Evolutionary conservation across 1,140 invertebrate species (phyloP).

Genomic region (Arctopsyche grandis): DNA sequence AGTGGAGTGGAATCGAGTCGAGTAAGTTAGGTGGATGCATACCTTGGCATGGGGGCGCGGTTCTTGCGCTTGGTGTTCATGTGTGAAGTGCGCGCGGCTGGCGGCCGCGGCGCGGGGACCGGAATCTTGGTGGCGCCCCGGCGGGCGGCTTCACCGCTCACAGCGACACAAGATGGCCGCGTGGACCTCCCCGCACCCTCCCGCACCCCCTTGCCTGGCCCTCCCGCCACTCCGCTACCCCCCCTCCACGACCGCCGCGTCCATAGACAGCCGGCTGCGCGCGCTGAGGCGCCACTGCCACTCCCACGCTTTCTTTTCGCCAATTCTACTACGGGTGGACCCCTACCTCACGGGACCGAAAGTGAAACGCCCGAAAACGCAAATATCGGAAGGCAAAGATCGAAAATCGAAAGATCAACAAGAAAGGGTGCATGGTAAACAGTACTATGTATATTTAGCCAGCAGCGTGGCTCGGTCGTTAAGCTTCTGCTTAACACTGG

Average conservation of each 20-base stretch:
- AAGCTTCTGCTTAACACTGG: no score
- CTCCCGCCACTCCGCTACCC: background rate
- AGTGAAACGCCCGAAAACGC: no score
- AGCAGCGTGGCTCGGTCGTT: no score
- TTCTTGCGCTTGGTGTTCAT: conserved; percentile 29
- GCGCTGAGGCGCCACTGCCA: background rate
- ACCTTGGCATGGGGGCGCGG: conserved; percentile 35
- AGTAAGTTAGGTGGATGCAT: background rate
- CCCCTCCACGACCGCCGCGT: background rate
- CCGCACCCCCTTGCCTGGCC: background rate
- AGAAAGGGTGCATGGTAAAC: no score
- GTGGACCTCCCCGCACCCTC: conserved; percentile 13
- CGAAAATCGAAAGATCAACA: no score
- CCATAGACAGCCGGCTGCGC: background rate
- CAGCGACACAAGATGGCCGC: conserved; percentile 33
- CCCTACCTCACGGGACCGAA: no score
- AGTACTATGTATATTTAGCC: no score
- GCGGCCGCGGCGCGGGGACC: conserved; percentile 28
- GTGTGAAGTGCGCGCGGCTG: conserved; percentile 13
- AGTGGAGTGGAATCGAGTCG: no score
- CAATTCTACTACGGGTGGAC: background rate
- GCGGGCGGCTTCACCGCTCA: background rate
- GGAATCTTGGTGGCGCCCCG: conserved; percentile 15
- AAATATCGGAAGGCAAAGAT: no score
- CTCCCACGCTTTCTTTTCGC: background rate